A percentile compares a stretch with the other conserved stretches of the same genome.
These are phyloP conservation scores for Micropterix aruncella DNA, from an alignment of 2,888 invertebrate species.

Conservation along the genomic window DNA sequence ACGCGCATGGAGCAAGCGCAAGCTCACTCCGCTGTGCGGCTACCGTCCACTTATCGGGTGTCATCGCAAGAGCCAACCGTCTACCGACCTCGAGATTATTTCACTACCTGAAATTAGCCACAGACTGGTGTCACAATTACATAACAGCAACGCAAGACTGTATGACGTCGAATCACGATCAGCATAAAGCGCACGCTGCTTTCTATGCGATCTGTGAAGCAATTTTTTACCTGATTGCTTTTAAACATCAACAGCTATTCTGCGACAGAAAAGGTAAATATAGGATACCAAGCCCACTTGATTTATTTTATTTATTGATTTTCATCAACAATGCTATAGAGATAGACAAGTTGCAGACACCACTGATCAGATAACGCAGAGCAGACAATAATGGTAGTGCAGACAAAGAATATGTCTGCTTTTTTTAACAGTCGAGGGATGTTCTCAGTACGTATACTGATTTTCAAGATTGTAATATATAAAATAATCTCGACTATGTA, in stretches of 20 bases:
- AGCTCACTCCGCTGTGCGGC: constrained; percentile 27
- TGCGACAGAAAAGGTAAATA: constrained; percentile 54
- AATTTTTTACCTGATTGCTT: constrained; percentile 84
- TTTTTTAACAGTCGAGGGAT: no score
- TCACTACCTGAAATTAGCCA: constrained; percentile 48
- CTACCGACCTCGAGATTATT: constrained; percentile 27
- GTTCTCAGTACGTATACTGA: no score
- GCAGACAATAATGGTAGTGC: no score
- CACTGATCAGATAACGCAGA: no score
- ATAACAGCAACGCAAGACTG: constrained; percentile 50
- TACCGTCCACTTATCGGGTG: constrained; percentile 29
- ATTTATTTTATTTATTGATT: no score
- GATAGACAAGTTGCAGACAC: no score
- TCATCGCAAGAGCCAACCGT: constrained; percentile 28
- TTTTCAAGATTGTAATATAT: no score
- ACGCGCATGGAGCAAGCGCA: constrained; percentile 25
- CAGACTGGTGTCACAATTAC: constrained; percentile 76
- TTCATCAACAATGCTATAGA: no score
- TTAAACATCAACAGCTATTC: constrained; percentile 74
- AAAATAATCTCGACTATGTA: no score
- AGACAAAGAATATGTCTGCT: no score
- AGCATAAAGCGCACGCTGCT: constrained; percentile 57
- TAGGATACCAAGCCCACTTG: neutral
- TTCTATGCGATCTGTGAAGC: constrained; percentile 90
- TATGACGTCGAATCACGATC: constrained; percentile 19